Percentiles rank a stretch among this genome's conserved stretches.
These are phyloP conservation scores for Polymixis flavicincta DNA, from an alignment of 2,888 invertebrate genomes.

Conservation along the genomic window DNA sequence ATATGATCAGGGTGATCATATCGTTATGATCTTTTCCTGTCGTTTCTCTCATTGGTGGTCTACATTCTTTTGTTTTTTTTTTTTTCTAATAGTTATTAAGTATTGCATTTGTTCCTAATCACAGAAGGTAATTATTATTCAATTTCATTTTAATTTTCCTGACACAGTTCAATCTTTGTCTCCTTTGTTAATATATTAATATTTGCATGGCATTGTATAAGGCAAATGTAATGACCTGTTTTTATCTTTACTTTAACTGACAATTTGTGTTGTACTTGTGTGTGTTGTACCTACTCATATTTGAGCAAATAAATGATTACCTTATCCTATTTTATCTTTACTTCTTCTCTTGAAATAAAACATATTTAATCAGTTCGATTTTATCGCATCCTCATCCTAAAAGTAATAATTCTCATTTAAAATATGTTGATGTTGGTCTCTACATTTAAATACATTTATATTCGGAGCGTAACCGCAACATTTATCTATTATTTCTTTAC, in stretches of 20 bases:
- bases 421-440: conserved; percentile 19
- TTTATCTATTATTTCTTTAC: conserved; percentile 48
- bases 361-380: neutral
- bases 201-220: too few species aligned
- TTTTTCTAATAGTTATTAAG: neutral
- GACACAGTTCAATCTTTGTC: too few species aligned
- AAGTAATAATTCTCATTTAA: conserved; percentile 23
- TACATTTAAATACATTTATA: conserved; percentile 49
- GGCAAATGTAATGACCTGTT: too few species aligned
- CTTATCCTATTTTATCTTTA: neutral
- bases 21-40: conserved; percentile 1
- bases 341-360: neutral
- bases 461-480: conserved; percentile 31
- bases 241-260: too few species aligned
- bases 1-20: too few species aligned
- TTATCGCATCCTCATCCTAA: neutral
- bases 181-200: too few species aligned
- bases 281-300: too few species aligned
- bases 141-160: neutral
- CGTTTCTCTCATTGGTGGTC: neutral
- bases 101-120: neutral
- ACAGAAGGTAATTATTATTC: neutral
- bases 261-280: too few species aligned
- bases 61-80: conserved; percentile 7
- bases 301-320: too few species aligned